Evolutionary conservation across 2,113 vertebrate genomes (phyloP).

Genomic region (Pelvicachromis taeniatus): DNA sequence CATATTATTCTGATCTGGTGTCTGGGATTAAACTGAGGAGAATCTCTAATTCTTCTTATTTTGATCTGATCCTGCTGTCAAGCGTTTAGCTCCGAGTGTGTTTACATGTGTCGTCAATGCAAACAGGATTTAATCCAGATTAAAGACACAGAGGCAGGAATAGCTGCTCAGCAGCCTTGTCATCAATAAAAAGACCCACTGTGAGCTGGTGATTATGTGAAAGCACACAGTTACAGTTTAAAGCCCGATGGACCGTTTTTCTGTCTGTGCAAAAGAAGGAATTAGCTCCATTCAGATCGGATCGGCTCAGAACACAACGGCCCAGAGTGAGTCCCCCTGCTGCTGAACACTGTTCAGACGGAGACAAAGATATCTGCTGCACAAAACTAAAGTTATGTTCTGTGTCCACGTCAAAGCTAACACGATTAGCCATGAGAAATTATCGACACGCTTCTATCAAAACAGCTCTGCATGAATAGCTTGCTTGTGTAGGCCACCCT

Average conservation of each 20-base stretch:
- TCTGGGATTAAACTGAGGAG: slow-evolving; percentile 15
- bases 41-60: slow-evolving; percentile 2
- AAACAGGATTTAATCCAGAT: slow-evolving; percentile 41
- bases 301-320: neutral
- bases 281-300: slow-evolving; percentile 14
- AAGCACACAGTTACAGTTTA: neutral
- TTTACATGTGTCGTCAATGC: slow-evolving; percentile 21
- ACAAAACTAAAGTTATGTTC: neutral
- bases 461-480: neutral
- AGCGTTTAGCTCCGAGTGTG: neutral
- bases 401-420: neutral
- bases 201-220: neutral
- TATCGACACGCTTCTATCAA: neutral
- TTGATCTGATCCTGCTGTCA: neutral
- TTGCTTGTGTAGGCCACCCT: neutral
- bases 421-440: neutral
- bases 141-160: slow-evolving; percentile 8
- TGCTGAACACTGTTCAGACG: neutral
- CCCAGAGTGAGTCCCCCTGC: neutral
- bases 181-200: neutral
- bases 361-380: neutral
- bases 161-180: neutral
- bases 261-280: slow-evolving; percentile 5
- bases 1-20: neutral
- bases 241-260: neutral